phyloP scores from a whole-genome alignment of 1,140 invertebrate species.

The Ectropis grisescens region DNA sequence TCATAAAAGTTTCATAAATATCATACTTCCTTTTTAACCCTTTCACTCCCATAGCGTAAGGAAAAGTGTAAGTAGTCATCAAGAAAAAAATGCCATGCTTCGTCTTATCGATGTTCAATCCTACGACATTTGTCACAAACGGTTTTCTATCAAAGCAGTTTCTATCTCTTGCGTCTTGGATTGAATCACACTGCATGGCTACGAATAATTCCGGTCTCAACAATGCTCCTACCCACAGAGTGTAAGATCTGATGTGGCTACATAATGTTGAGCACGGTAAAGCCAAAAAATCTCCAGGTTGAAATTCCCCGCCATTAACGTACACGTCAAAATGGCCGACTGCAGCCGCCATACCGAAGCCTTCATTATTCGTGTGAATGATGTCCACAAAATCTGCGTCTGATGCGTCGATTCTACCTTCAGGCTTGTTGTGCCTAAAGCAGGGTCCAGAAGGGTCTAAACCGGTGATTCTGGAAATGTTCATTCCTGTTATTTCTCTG shows the following conservation, averaged over 20 bases:
- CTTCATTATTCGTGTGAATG: conserved; percentile 75
- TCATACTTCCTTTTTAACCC: conserved; percentile 10
- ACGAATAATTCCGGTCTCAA: conserved; percentile 10
- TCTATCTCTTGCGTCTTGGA: conserved; percentile 14
- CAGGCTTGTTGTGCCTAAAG: too few species aligned
- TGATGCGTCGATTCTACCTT: conserved; percentile 13
- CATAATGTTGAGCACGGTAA: conserved; percentile 11
- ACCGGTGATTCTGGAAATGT: too few species aligned
- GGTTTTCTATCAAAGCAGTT: conserved; percentile 14
- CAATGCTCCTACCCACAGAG: conserved; percentile 8
- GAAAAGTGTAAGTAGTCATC: conserved; percentile 9
- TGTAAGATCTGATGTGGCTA: conserved; percentile 10
- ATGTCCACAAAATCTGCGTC: conserved; percentile 50
- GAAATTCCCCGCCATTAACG: conserved; percentile 75
- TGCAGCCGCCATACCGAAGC: conserved; percentile 73
- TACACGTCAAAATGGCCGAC: conserved; percentile 73
- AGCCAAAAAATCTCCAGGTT: conserved; percentile 60
- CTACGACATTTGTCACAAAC: conserved; percentile 10
- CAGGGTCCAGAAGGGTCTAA: too few species aligned
- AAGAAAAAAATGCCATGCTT: conserved; percentile 18
- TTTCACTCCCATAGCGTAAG: conserved; percentile 12
- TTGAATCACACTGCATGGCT: conserved; percentile 12
- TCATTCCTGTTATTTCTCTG: conserved; percentile 2
- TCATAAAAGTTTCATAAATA: too few species aligned
- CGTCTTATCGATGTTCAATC: conserved; percentile 6